Evolutionary conservation across 1,140 invertebrate genomes (phyloP).

Genomic region (Tetragnatha versicolor): DNA sequence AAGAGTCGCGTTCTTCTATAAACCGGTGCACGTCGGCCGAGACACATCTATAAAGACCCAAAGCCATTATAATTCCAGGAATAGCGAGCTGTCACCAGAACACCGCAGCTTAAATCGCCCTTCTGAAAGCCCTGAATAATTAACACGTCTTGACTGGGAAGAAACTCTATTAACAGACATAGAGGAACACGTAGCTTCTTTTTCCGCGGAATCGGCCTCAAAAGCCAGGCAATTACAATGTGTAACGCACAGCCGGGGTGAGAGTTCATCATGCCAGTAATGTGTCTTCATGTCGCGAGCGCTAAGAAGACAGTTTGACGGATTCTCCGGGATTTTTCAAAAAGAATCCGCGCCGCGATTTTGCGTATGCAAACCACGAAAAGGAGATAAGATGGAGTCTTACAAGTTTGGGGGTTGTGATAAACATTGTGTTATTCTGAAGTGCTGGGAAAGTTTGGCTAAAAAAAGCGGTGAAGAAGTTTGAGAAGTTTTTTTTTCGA

Average conservation of each 20-base stretch:
- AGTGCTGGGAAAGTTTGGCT: conserved; percentile 2
- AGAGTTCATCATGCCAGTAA: conserved; percentile 52
- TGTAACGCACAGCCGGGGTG: conserved; percentile 39
- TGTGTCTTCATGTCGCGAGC: conserved; percentile 41
- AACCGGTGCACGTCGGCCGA: conserved; percentile 8
- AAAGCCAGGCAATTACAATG: conserved; percentile 51
- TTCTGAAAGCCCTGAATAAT: conserved; percentile 48
- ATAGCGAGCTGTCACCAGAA: conserved; percentile 24
- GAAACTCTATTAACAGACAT: conserved; percentile 51
- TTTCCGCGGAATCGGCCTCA: conserved; percentile 16
- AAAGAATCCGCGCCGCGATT: conserved; percentile 30
- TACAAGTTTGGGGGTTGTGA: conserved; percentile 52
- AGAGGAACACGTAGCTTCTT: conserved; percentile 40
- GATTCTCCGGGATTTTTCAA: conserved; percentile 51
- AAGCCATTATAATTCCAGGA: conserved; percentile 48
- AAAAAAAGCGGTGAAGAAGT: background rate
- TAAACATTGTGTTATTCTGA: conserved; percentile 49
- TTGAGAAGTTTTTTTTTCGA: background rate
- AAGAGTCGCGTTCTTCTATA: conserved; percentile 3
- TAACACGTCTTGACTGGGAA: conserved; percentile 44
- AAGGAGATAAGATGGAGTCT: conserved; percentile 51
- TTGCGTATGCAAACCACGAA: conserved; percentile 52
- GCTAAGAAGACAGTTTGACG: conserved; percentile 54
- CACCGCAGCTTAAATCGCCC: conserved; percentile 11
- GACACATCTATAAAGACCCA: conserved; percentile 17